Evolutionary conservation across 2,113 vertebrate genomes (phyloP), one percentile per base, ranked within the genome.

Genomic region (Gymnocephalus cernua): DNA sequence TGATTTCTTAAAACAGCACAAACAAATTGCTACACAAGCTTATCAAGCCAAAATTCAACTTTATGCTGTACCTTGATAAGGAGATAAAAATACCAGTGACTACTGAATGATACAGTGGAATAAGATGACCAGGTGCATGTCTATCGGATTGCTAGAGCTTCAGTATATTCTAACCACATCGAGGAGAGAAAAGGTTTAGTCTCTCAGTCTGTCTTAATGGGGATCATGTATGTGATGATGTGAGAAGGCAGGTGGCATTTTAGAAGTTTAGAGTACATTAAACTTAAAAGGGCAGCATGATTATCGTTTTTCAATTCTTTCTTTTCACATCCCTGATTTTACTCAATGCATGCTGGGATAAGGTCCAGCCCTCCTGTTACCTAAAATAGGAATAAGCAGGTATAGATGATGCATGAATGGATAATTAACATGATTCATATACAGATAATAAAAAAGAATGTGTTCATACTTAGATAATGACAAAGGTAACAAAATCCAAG

Each of bases 191-290:
- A 61, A 63, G 44, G 54, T 71, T 79, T 59, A 45, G 29, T 56
- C 48, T 75, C 74, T 86, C 54, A 11, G 56, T 27, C 23, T 72
- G 41, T 12, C 32, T 61, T 53, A 65, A 70, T 68, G 44, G 32
- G 1, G 41, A 71, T 83, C 62, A 79, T 83, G 61, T 21, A 63
- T 75, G 50, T 74, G 63, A 68, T 32, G n/a, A 74, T 58, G 61
- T 58, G 45, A 62, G 51, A 61, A 48, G 23, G 59, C 76, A 83
- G n/a, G n/a, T 72, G 38, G 47, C 57, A 57, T 77, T 80, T 63
- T 58, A 25, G 45, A 63, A 65, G 41, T 59, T 76, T 62, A 70
- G 23, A 66, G 41, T 77, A 64, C 29, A 73, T 74, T 77, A 65
- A 67, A 80, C 45, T 44, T 38, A 16, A 62, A 72, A 69, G 27